Evolutionary conservation across 2,113 vertebrate genomes (phyloP).

Genomic region (Pseudonaja textilis): DNA sequence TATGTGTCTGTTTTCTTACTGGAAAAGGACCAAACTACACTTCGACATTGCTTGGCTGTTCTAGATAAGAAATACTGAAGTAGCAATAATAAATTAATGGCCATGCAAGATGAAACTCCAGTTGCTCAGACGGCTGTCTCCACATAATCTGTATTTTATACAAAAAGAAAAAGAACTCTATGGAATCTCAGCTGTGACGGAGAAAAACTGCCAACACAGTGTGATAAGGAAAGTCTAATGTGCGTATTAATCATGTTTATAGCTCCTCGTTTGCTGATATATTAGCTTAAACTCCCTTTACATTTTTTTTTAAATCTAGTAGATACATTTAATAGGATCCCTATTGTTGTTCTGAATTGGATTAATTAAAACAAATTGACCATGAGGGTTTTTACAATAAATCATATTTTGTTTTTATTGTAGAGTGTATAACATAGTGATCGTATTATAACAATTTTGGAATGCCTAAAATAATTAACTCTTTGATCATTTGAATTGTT

Average conservation of each 20-base stretch:
- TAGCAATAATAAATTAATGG: slow-evolving; percentile 84
- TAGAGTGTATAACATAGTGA: slow-evolving; percentile 40
- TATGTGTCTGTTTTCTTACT: slow-evolving; percentile 53
- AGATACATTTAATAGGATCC: slow-evolving; percentile 67
- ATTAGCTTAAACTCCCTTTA: slow-evolving; percentile 80
- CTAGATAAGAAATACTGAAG: slow-evolving; percentile 80
- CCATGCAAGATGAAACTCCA: slow-evolving; percentile 79
- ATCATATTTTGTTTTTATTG: slow-evolving; percentile 60
- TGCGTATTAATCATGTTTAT: slow-evolving; percentile 90
- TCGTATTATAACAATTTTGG: slow-evolving; percentile 48
- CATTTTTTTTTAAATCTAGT: slow-evolving; percentile 71
- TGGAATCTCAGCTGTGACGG: slow-evolving; percentile 80
- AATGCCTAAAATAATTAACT: background rate
- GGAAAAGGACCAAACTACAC: slow-evolving; percentile 69
- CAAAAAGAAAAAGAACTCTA: slow-evolving; percentile 79
- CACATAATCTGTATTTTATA: slow-evolving; percentile 86
- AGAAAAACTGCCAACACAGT: slow-evolving; percentile 82
- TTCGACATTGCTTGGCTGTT: slow-evolving; percentile 63
- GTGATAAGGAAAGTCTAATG: slow-evolving; percentile 88
- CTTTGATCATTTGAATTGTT: background rate
- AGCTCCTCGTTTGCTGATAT: slow-evolving; percentile 82
- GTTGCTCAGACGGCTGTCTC: slow-evolving; percentile 84
- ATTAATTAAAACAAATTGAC: slow-evolving; percentile 77
- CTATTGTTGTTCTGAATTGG: slow-evolving; percentile 74
- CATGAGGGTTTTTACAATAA: slow-evolving; percentile 58